These are phyloP conservation scores for Grantiella picta DNA, from an alignment of 2,113 vertebrate species.

Conservation along the genomic window DNA sequence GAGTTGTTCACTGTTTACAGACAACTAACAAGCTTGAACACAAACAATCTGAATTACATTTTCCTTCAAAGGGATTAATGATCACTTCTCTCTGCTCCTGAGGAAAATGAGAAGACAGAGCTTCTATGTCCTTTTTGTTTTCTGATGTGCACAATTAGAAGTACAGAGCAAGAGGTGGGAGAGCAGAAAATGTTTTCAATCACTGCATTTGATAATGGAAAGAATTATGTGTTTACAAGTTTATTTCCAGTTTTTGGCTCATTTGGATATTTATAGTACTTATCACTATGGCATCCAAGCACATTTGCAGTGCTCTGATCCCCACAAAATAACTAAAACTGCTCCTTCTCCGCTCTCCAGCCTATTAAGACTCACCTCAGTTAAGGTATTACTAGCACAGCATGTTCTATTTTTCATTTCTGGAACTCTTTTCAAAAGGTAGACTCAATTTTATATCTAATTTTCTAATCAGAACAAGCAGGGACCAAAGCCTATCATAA, in stretches of 20 bases:
- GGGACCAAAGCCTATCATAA: neutral
- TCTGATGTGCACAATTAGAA: neutral
- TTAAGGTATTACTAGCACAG: neutral
- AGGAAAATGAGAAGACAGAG: neutral
- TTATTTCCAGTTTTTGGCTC: slow-evolving; percentile 35
- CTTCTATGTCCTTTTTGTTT: neutral
- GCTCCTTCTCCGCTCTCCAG: neutral
- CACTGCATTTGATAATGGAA: slow-evolving; percentile 1
- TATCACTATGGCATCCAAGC: neutral
- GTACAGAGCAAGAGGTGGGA: neutral
- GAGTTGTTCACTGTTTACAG: neutral
- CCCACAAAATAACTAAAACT: neutral
- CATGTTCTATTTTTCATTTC: too few species aligned
- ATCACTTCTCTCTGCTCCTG: neutral
- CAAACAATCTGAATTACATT: neutral
- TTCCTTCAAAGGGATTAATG: neutral
- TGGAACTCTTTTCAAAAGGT: neutral
- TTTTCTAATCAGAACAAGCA: neutral
- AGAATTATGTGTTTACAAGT: slow-evolving; percentile 31
- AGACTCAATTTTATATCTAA: neutral
- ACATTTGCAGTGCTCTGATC: neutral
- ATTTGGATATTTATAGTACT: slow-evolving; percentile 39
- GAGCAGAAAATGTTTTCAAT: neutral
- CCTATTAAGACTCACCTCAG: neutral
- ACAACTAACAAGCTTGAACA: neutral